phyloP scores from a whole-genome alignment of 2,797 vertebrate genomes.

The Sebastes variabilis region DNA sequence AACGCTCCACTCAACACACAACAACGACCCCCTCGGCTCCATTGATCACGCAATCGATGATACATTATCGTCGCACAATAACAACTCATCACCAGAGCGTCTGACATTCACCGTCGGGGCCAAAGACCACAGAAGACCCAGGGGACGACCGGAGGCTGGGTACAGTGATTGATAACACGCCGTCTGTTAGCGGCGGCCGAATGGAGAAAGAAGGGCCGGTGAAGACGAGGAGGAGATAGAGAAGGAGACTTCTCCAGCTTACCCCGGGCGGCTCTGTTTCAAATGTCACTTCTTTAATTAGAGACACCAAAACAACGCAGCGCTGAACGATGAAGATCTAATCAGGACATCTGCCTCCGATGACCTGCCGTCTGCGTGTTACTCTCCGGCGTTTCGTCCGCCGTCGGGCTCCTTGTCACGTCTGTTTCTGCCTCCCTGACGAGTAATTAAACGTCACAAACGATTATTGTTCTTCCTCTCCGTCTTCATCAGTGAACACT shows the following conservation, averaged over 20 bases:
- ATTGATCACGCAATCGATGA: constrained; percentile 51
- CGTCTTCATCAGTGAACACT: background rate
- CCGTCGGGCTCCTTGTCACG: background rate
- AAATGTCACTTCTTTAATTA: constrained; percentile 52
- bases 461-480: background rate
- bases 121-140: background rate
- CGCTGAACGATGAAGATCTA: background rate
- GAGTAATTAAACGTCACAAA: background rate
- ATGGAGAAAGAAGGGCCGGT: background rate
- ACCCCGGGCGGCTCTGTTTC: constrained; percentile 13
- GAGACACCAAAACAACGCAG: constrained; percentile 5
- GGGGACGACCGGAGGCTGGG: background rate
- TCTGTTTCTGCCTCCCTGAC: background rate
- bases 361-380: background rate
- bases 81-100: constrained; percentile 35
- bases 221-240: background rate
- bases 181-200: background rate
- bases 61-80: constrained; percentile 28
- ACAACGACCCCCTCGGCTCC: background rate
- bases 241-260: background rate
- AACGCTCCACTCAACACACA: background rate
- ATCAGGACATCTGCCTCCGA: background rate
- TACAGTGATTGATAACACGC: constrained; percentile 16
- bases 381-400: background rate
- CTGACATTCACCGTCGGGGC: constrained; percentile 4